Conservation (phyloP, 2,888 invertebrate genomes). For the Mythimna ferrago region DNA sequence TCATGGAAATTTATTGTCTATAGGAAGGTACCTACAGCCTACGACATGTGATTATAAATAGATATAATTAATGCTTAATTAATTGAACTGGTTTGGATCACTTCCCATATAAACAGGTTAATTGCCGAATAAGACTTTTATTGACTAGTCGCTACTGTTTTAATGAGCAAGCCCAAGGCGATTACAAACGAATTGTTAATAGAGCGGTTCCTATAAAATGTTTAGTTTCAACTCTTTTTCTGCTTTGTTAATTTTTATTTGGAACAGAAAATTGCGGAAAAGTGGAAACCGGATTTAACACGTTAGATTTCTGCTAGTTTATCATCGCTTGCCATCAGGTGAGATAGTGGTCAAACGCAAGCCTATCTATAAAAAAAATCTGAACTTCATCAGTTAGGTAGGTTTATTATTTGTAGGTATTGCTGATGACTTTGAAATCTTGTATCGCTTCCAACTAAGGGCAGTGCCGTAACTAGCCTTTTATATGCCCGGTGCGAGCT, state of each 20-base stretch:
- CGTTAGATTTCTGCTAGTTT: too few species aligned
- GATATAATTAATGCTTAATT: background rate
- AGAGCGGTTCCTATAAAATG: background rate
- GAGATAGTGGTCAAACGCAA: too few species aligned
- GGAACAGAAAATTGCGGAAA: background rate
- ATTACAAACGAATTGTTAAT: background rate
- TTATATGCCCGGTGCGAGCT: too few species aligned
- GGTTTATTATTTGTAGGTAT: background rate
- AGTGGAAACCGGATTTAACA: background rate
- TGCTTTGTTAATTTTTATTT: background rate
- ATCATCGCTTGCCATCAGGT: too few species aligned
- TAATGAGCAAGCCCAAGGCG: background rate
- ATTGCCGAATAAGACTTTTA: background rate
- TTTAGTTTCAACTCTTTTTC: background rate
- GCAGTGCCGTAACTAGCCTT: too few species aligned
- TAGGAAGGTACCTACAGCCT: background rate
- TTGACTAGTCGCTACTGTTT: background rate
- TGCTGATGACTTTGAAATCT: background rate
- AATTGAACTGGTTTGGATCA: background rate
- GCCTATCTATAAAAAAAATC: too few species aligned
- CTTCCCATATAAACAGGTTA: background rate
- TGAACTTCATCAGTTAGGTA: too few species aligned
- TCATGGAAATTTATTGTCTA: background rate
- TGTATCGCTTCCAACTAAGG: too few species aligned
- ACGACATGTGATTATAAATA: background rate